Evolutionary conservation across 2,113 vertebrate species (phyloP), one percentile per base, ranked within the genome.

Genomic region (Ardeotis arabs): DNA sequence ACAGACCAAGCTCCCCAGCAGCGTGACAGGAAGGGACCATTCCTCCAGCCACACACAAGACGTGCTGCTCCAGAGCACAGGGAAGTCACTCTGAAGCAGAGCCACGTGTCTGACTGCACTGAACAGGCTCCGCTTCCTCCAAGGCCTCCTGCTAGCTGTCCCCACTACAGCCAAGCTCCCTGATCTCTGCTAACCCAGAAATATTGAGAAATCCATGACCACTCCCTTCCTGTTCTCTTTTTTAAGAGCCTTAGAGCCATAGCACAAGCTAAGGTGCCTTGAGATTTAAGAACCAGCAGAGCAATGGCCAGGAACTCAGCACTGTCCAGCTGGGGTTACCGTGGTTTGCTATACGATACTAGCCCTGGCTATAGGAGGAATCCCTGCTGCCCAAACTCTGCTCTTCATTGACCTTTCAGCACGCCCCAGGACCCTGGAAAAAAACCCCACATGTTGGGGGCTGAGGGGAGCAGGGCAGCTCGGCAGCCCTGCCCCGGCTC

Each of bases 1-100:
- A 88, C 0, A 4, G 29, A 74, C 58, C 0, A 0, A 73, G 44
- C 15, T 73, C 49, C 29, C 49, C 0, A 0, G 29, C 8, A 2
- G 14, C n/a, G 39, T 68, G 74, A 86, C 33, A 58, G 10, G 41
- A 89, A 39, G 31, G 37, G 52, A 75, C 15, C 1, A 0, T 29
- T 91, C 56, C 49, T 68, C 39, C 44, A 60, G 77, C 24, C 2
- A 12, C 66, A 86, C 15, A 41, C 8, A 58, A 45, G 45, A 44
- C 0, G 0, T 28, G n/a, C 56, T 75, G 56, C 35, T 56, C 45
- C 8, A 47, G 79, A 90, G 31, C 31, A 79, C 35, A 19, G 35
- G 7, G 28, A 59, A 44, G 60, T 73, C 63, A 78, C 68, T 67
- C 45, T 69, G 62, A 95, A 88, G 60, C 23, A 77, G 18, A 87